Conservation (phyloP, 2,113 vertebrate genomes). For the Amia ocellicauda region DNA sequence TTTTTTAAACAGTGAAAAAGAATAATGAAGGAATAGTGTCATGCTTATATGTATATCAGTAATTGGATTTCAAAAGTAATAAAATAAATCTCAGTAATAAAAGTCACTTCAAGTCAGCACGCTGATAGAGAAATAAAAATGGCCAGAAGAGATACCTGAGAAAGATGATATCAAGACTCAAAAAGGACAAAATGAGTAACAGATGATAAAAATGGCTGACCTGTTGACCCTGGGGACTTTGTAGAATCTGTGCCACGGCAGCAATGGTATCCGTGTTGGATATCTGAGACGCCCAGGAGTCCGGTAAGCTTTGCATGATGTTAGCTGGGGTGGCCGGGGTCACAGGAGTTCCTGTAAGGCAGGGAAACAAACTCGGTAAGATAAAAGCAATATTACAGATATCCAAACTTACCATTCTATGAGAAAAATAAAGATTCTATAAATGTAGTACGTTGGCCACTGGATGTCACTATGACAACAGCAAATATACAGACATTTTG, state of each 20-base stretch:
- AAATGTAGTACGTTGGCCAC: constrained; percentile 5
- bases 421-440: no score
- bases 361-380: no score
- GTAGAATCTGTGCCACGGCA: constrained; percentile 94
- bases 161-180: background rate
- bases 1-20: background rate
- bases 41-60: no score
- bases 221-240: constrained; percentile 97
- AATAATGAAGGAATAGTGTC: no score
- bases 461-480: constrained; percentile 23
- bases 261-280: constrained; percentile 93
- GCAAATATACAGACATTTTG: background rate
- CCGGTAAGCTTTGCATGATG: constrained; percentile 86
- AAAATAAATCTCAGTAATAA: no score
- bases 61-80: no score
- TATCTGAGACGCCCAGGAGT: constrained; percentile 94
- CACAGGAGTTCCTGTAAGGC: constrained; percentile 81
- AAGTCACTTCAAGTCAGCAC: no score
- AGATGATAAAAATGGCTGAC: constrained; percentile 66
- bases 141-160: no score
- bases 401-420: no score
- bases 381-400: no score
- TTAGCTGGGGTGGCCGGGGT: constrained; percentile 95
- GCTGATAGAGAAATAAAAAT: no score
- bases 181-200: background rate